Evolutionary conservation across 1,140 invertebrate genomes (phyloP), one percentile per base, ranked within the genome.

Genomic region (Armadillidium nasatum): DNA sequence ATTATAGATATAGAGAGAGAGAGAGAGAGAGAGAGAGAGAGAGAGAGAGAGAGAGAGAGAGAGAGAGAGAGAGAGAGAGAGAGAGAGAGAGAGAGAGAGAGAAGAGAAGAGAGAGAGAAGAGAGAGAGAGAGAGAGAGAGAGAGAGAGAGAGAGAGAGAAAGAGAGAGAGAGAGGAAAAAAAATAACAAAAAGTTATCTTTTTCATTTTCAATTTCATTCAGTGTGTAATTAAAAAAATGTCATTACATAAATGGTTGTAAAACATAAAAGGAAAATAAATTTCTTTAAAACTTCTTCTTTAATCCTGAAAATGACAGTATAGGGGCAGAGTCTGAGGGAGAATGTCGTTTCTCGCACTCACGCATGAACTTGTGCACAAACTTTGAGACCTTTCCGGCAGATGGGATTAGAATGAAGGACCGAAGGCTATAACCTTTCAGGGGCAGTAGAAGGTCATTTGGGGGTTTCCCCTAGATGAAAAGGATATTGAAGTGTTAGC

Each of bases 331-430:
- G 19, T 60, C 19, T 13, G 7, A 60, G 50, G 50, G 50, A 19
- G 50, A 60, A 60, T 60, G 50, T 60, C 19, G 50, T 60, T 19
- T 13, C 19, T 19, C 11, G 50, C 50, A 60, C 50, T 60, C 50
- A 60, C 19, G 50, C 50, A 60, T 60, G 50, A 60, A 60, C 50
- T 60, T 60, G 50, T 60, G 50, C 19, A 60, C 50, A 60, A 60
- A 60, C 11, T 60, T 60, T 60, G 50, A 60, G 19, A 60, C 50
- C 50, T 60, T 60, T 60, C 50, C 50, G 11, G 50, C 50, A 60
- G 50, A 60, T 60, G 50, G 50, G 50, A 60, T 60, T 60, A 7
- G 19, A 60, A 60, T 60, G 11, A 19, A 19, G 50, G 50, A 7
- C 50, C 46, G 15, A 60, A 60, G 50, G 11, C 50, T 3, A 60